A percentile compares a stretch with the other conserved stretches of the same genome.
phyloP scores from a whole-genome alignment of 2,113 vertebrate genomes.

The Vulpes ferrilata region DNA sequence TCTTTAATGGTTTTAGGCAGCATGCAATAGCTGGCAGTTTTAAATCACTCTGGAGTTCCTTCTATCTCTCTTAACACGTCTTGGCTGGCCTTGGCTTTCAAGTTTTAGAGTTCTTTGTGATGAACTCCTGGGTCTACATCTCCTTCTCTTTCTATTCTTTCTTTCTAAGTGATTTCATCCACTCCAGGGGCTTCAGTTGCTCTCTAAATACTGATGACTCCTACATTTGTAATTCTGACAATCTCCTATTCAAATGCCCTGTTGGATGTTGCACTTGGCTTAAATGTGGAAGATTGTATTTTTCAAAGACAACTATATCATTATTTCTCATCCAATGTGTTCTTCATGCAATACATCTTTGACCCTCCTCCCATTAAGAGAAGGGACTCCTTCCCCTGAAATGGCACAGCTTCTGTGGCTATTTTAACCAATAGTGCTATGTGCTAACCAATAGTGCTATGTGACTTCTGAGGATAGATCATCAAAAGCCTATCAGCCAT shows the following conservation, averaged over 20 bases:
- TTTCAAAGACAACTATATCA: neutral
- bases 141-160: neutral
- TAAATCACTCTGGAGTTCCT: neutral
- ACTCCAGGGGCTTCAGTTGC: neutral
- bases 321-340: neutral
- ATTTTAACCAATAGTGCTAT: neutral
- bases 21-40: neutral
- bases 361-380: neutral
- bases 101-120: neutral
- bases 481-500: neutral
- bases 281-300: neutral
- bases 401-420: neutral
- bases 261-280: neutral
- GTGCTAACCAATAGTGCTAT: neutral
- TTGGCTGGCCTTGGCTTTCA: slow-evolving; percentile 3
- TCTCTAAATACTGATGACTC: neutral
- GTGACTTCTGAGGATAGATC: neutral
- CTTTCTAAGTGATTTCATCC: neutral
- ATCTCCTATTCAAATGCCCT: neutral
- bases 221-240: slow-evolving; percentile 7
- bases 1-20: neutral
- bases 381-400: neutral
- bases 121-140: neutral
- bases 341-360: neutral
- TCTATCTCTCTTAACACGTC: neutral